Base-by-base conservation (phyloP, 2,888 invertebrate species). In the Nomada hirtipes region DNA sequence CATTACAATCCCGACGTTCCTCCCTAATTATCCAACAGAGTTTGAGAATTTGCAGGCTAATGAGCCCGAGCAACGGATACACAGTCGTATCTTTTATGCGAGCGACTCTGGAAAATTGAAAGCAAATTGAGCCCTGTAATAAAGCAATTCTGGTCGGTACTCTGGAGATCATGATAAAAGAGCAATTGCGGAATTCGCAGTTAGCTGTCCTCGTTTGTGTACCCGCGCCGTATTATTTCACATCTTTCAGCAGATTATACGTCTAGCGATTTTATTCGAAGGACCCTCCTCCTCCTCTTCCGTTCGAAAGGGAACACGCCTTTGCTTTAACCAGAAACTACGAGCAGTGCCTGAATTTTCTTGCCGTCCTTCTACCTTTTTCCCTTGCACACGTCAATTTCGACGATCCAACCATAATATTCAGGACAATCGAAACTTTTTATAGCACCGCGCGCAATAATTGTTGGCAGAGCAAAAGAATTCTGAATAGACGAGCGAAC, bases 101-200 rank as follows among this genome's bases (percentile, higher is more conserved):
- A 67, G 47, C 52, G 52, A 61, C 83, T 70, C 53, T 52, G 78
- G 79, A 65, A 80, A 87, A 87, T 85, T 87, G 83, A 82, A 87
- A 85, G 87, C 87, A 78, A 83, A 76, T 60, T 72, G 75, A 79
- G 79, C 83, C 85, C 75, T 80, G 87, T 87, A 87, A 87, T 87
- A 85, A 87, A 87, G 83, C 79, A 87, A 87, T 87, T 87, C 84
- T 72, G 78, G n/a, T 76, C 73, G 78, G 79, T 79, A 55, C 75
- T 59, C 80, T 67, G 79, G 65, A 76, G 74, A 85, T 85, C 85
- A 71, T 76, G 87, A 87, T 87, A 87, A 87, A 87, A 85, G 81
- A 85, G 84, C 74, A 87, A 87, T 87, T 87, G 86, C 50, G 85
- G 76, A 82, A 84, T 75, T 78, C 76, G 86, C 78, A 57, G 75